Percentiles rank a stretch among this genome's conserved stretches.
Evolutionary conservation across 2,113 vertebrate genomes (phyloP).

Genomic region (Pygoscelis adeliae): DNA sequence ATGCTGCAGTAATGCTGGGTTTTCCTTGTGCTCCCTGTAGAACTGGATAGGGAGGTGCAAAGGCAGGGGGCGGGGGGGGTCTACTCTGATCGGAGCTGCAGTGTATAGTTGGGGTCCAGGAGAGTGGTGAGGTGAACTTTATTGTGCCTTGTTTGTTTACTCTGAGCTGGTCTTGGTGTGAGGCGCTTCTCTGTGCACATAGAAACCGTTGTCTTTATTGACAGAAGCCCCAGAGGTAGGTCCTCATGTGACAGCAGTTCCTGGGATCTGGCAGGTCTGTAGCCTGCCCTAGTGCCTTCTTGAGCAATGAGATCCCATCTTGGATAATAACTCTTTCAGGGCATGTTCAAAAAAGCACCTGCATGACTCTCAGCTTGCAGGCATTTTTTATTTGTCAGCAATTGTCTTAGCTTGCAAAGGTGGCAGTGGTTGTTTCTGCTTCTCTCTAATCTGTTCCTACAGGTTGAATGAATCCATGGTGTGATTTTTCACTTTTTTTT

Average conservation of each 20-base stretch:
- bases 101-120: conserved; percentile 10
- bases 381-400: conserved; percentile 12
- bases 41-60: conserved; percentile 54
- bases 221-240: conserved; percentile 72
- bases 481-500: conserved; percentile 32
- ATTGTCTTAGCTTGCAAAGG: background rate
- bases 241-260: conserved; percentile 73
- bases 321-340: conserved; percentile 57
- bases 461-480: background rate
- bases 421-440: background rate
- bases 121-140: conserved; percentile 61
- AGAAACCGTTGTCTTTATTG: conserved; percentile 82
- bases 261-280: conserved; percentile 47
- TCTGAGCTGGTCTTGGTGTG: conserved; percentile 65
- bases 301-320: conserved; percentile 34
- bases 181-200: conserved; percentile 79
- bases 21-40: conserved; percentile 39
- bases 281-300: conserved; percentile 36
- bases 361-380: background rate
- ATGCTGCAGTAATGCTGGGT: conserved; percentile 39
- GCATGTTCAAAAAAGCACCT: conserved; percentile 11
- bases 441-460: background rate
- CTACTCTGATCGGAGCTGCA: conserved; percentile 1
- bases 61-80: background rate
- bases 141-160: conserved; percentile 74